Evolutionary conservation across 2,888 invertebrate genomes (phyloP).

Genomic region (Trimorus sp.): DNA sequence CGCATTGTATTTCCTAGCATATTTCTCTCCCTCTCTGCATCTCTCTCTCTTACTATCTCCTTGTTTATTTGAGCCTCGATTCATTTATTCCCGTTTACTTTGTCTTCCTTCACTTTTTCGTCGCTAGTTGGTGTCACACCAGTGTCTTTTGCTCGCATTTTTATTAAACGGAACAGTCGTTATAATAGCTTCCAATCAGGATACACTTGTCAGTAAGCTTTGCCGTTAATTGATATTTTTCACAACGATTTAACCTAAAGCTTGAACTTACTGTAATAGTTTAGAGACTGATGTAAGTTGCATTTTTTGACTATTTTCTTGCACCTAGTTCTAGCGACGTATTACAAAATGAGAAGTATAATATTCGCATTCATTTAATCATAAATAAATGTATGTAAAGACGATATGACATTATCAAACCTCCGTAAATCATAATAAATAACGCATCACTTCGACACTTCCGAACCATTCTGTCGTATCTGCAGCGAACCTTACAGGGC

Average conservation of each 20-base stretch:
- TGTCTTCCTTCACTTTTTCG: conserved; percentile 48
- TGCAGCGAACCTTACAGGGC: too few relatives aligned
- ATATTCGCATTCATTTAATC: not conserved
- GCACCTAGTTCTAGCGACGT: too few relatives aligned
- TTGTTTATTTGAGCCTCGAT: conserved; percentile 52
- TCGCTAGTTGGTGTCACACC: conserved; percentile 53
- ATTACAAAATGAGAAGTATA: not conserved
- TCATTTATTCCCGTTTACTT: conserved; percentile 50
- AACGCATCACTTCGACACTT: too few relatives aligned
- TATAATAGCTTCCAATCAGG: conserved; percentile 69
- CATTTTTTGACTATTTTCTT: too few relatives aligned
- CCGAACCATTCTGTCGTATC: too few relatives aligned
- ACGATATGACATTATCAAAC: not conserved
- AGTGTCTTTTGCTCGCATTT: conserved; percentile 66
- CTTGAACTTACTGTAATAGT: too few relatives aligned
- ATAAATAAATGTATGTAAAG: conserved; percentile 8
- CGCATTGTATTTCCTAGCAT: conserved; percentile 62
- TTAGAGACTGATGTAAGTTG: too few relatives aligned
- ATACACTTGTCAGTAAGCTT: conserved; percentile 67
- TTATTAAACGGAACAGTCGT: conserved; percentile 73
- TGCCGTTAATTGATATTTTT: conserved; percentile 75
- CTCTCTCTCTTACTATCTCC: not conserved
- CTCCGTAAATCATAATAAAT: conserved; percentile 39
- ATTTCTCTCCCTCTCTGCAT: conserved; percentile 51
- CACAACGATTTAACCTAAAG: conserved; percentile 65